Conservation (phyloP, 2,888 invertebrate genomes). For the Thecocarcelia acutangulata region DNA sequence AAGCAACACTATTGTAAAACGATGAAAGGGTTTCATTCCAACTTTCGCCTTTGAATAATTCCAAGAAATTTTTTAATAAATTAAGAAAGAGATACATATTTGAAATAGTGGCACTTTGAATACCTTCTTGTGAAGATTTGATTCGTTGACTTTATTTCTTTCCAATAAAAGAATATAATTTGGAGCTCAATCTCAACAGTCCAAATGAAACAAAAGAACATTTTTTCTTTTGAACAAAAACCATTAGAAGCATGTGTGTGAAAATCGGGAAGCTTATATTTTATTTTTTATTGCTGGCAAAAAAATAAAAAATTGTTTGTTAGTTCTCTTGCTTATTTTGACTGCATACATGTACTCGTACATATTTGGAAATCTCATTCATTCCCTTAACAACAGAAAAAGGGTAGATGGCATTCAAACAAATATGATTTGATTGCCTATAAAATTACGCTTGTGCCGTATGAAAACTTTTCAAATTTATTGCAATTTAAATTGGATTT, state of each 20-base stretch:
- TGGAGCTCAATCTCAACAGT: no score
- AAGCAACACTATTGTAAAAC: background rate
- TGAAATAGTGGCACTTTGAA: constrained; percentile 44
- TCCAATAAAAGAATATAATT: no score
- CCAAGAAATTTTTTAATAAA: constrained; percentile 47
- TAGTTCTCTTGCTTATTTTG: constrained; percentile 64
- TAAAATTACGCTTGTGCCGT: constrained; percentile 42
- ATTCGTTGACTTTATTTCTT: no score
- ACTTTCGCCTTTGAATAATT: constrained; percentile 44
- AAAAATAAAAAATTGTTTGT: constrained; percentile 67
- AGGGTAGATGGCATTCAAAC: constrained; percentile 19
- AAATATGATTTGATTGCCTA: constrained; percentile 67
- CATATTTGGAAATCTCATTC: constrained; percentile 6
- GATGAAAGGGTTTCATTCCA: constrained; percentile 36
- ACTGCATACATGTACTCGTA: constrained; percentile 56
- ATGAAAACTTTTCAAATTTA: constrained; percentile 64
- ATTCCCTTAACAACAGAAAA: constrained; percentile 1
- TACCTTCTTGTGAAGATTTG: background rate
- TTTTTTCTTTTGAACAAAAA: no score
- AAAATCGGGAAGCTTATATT: no score
- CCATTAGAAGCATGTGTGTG: no score
- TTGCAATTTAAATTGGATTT: constrained; percentile 70
- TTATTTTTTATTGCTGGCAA: constrained; percentile 63
- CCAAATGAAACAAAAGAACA: no score
- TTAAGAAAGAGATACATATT: constrained; percentile 56